Percentiles rank a stretch among this genome's conserved stretches.
These are phyloP conservation scores for Micronycteris hirsuta DNA, from an alignment of 2,113 vertebrate genomes.

Conservation along the genomic window DNA sequence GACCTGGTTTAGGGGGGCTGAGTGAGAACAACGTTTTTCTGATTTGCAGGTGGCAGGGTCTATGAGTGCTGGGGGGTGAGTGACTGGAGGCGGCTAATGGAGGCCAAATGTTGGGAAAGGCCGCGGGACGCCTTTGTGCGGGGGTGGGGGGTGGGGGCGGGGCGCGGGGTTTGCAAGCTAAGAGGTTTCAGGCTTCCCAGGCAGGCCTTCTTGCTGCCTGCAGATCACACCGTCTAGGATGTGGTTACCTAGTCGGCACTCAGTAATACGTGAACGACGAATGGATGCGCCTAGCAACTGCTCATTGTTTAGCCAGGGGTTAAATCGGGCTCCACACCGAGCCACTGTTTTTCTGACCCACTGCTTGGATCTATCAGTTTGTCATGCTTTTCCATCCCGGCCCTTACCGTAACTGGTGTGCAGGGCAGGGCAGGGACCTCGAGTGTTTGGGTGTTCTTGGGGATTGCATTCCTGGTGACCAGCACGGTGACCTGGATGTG, in stretches of 20 bases:
- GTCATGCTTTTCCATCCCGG: neutral
- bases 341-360: neutral
- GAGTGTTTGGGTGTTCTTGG: neutral
- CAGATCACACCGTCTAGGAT: neutral
- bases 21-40: constrained; percentile 47
- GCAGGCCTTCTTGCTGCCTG: neutral
- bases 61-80: neutral
- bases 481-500: neutral
- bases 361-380: neutral
- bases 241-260: neutral
- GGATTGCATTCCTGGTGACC: neutral
- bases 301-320: neutral
- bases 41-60: constrained; percentile 7
- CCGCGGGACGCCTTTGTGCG: neutral
- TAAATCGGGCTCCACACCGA: neutral
- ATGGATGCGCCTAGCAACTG: neutral
- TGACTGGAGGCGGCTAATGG: neutral
- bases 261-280: neutral
- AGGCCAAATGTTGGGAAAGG: neutral
- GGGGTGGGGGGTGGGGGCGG: neutral
- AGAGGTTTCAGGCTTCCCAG: neutral
- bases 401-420: neutral
- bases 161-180: neutral
- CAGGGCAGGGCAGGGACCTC: neutral
- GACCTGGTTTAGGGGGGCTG: neutral